Evolutionary conservation across 2,113 vertebrate species (phyloP).

Genomic region (Perca flavescens): DNA sequence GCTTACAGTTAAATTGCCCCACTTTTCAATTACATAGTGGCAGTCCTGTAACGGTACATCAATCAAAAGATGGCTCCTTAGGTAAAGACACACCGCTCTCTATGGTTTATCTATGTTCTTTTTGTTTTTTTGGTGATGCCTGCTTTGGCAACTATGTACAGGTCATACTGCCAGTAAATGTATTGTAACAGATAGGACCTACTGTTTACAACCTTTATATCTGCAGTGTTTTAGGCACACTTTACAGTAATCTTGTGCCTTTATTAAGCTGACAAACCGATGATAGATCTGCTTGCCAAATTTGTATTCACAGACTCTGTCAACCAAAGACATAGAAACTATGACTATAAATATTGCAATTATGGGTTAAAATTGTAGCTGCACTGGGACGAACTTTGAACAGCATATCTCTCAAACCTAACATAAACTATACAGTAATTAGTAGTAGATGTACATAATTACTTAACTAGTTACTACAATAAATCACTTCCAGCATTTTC

Average conservation of each 20-base stretch:
- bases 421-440: neutral
- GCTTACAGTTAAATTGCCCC: constrained; percentile 2
- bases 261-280: constrained; percentile 19
- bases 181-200: constrained; percentile 4
- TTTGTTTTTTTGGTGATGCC: neutral
- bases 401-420: neutral
- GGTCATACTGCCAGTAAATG: constrained; percentile 17
- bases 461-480: neutral
- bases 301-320: neutral
- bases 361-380: neutral
- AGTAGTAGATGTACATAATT: neutral
- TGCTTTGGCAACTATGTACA: constrained; percentile 19
- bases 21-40: constrained; percentile 18
- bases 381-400: neutral
- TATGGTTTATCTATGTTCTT: neutral
- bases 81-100: neutral
- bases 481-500: neutral
- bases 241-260: constrained; percentile 1
- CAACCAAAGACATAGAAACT: neutral
- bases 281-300: constrained; percentile 3
- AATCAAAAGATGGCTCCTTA: constrained; percentile 4
- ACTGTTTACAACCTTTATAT: constrained; percentile 6
- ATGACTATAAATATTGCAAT: neutral
- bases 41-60: neutral
- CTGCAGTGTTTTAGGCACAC: constrained; percentile 3